These are phyloP conservation scores for Salticus scenicus DNA, from an alignment of 2,888 invertebrate species.

Conservation along the genomic window DNA sequence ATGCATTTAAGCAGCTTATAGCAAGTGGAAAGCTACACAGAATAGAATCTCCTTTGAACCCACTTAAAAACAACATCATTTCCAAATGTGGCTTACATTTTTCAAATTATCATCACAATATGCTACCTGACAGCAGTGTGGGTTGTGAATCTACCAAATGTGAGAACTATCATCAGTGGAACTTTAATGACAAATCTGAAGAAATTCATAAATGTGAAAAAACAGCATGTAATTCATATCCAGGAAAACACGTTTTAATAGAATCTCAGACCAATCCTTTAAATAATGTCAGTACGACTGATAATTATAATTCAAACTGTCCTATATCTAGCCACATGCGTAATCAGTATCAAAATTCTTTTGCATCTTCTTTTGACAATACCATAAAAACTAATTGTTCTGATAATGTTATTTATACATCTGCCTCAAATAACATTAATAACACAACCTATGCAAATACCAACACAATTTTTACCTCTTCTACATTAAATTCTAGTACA, in stretches of 20 bases:
- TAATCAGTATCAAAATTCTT: not conserved
- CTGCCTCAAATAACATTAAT: not conserved
- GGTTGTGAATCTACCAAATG: not conserved
- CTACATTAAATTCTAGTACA: not conserved
- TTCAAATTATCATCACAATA: not conserved
- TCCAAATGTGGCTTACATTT: not conserved
- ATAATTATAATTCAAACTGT: not conserved
- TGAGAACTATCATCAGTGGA: not conserved
- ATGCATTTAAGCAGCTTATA: constrained; percentile 56
- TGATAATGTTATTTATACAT: not conserved
- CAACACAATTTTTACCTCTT: not conserved
- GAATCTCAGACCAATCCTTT: not conserved
- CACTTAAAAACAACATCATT: constrained; percentile 13
- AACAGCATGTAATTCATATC: constrained; percentile 49
- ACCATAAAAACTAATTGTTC: not conserved
- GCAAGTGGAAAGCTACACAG: constrained; percentile 53
- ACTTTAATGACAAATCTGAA: not conserved
- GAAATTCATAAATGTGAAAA: constrained; percentile 25
- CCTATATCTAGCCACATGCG: not conserved
- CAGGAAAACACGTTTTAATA: constrained; percentile 54
- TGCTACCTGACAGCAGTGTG: constrained; percentile 20
- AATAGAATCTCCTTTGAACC: constrained; percentile 33
- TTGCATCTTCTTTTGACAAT: not conserved
- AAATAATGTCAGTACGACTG: not conserved
- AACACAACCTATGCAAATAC: not conserved